A percentile compares a stretch with the other conserved stretches of the same genome.
Conservation (phyloP, 2,797 vertebrate species). For the Clarias platycephalus region DNA sequence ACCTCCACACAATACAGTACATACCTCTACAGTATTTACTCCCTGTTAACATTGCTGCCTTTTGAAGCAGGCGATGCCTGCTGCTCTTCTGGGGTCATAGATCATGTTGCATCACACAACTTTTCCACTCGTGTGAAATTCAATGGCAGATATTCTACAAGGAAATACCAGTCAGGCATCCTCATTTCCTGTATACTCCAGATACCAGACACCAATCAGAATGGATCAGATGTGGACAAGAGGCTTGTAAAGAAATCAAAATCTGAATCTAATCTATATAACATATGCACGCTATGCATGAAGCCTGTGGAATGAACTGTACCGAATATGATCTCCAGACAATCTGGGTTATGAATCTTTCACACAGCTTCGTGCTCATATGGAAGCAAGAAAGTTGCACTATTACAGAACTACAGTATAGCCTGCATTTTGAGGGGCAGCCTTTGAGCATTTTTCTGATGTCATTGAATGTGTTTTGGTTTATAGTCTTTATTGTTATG, state of each 20-base stretch:
- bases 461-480: no score
- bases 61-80: background rate
- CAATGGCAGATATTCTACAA: conserved; percentile 28
- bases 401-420: background rate
- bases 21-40: conserved; percentile 35
- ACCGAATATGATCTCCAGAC: conserved; percentile 15
- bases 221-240: conserved; percentile 9
- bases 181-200: conserved; percentile 37
- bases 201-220: conserved; percentile 27
- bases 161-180: conserved; percentile 38
- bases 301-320: background rate
- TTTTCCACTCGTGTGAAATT: conserved; percentile 32
- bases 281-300: conserved; percentile 29
- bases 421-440: background rate
- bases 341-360: background rate
- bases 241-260: conserved; percentile 46
- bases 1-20: conserved; percentile 18
- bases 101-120: conserved; percentile 1
- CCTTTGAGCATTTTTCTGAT: no score
- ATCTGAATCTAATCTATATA: conserved; percentile 36
- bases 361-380: background rate
- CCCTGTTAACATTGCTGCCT: conserved; percentile 39
- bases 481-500: background rate
- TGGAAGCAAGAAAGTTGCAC: background rate
- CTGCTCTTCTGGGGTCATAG: background rate